These are phyloP conservation scores for Limnephilus auricula DNA, from an alignment of 2,888 invertebrate genomes.

Conservation along the genomic window DNA sequence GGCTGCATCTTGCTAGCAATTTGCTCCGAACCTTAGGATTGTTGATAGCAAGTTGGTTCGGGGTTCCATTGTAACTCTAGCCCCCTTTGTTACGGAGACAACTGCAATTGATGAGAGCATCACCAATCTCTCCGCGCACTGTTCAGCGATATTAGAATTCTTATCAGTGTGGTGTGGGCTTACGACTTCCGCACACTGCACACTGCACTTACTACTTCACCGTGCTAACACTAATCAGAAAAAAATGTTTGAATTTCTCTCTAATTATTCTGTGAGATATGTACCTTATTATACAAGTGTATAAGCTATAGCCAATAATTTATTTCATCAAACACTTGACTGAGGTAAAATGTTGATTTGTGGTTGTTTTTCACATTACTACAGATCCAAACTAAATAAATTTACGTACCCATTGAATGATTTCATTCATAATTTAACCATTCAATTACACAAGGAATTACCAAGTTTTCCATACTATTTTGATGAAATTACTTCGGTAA, in stretches of 20 bases:
- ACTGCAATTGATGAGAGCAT: conserved; percentile 32
- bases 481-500: no score
- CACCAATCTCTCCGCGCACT: conserved; percentile 19
- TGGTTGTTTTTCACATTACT: neutral
- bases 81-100: conserved; percentile 40
- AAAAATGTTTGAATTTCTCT: neutral
- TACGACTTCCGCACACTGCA: neutral
- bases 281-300: no score
- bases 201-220: neutral
- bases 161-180: neutral
- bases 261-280: neutral
- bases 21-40: conserved; percentile 17
- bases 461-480: neutral
- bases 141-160: neutral
- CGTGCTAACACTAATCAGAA: neutral
- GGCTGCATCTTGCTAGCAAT: conserved; percentile 23
- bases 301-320: no score
- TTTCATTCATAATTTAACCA: neutral
- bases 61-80: conserved; percentile 40
- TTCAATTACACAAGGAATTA: neutral
- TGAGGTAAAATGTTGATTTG: no score
- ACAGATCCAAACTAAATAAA: neutral
- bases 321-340: no score
- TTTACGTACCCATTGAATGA: neutral
- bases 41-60: conserved; percentile 40